These are phyloP conservation scores for Stenotaenia linearis DNA, from an alignment of 2,888 invertebrate genomes.

Conservation along the genomic window DNA sequence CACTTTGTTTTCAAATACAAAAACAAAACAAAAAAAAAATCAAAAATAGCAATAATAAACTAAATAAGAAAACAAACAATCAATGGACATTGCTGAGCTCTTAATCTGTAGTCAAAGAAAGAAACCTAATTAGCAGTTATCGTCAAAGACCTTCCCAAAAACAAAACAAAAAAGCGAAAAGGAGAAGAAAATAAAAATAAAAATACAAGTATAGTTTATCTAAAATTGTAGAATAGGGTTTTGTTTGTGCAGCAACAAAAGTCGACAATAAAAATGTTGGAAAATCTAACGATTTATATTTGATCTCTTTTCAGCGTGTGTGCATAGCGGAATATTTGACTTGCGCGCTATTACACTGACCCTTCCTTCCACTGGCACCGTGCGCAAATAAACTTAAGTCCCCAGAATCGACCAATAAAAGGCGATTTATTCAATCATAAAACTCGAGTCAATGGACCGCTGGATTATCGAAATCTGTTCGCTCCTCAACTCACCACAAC, in stretches of 20 bases:
- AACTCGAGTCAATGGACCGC: not conserved
- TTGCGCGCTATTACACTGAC: not conserved
- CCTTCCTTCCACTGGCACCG: not conserved
- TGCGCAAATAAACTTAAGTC: not conserved
- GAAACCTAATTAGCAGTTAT: not conserved
- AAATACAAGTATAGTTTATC: not conserved
- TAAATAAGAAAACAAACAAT: not conserved
- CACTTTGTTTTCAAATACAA: not conserved
- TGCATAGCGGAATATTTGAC: not conserved
- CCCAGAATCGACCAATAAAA: not conserved
- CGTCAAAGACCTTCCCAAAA: not conserved
- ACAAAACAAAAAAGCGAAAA: not conserved
- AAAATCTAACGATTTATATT: not conserved
- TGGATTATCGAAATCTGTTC: not conserved
- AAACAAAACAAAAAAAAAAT: too few relatives aligned
- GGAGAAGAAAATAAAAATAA: not conserved
- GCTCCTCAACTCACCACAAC: not conserved
- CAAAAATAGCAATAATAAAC: too few relatives aligned
- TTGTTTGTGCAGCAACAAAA: not conserved
- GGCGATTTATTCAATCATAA: not conserved
- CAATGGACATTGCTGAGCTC: not conserved
- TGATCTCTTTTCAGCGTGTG: not conserved
- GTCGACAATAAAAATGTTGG: not conserved
- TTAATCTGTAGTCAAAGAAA: not conserved
- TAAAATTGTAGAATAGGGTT: not conserved